A percentile compares a stretch with the other conserved stretches of the same genome.
These are phyloP conservation scores for Silurus glanis DNA, from an alignment of 2,113 vertebrate genomes.

Conservation along the genomic window DNA sequence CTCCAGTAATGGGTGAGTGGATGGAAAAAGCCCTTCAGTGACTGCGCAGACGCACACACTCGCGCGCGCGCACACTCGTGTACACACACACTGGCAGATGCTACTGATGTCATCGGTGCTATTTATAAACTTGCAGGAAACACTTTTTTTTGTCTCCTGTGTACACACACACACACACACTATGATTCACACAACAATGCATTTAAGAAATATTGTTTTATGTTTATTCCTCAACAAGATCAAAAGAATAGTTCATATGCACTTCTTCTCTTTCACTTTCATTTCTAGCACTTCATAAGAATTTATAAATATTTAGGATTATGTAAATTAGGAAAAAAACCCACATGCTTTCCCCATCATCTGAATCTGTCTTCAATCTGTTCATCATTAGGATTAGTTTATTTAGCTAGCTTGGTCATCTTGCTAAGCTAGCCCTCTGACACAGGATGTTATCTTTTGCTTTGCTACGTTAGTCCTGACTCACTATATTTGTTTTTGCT, in stretches of 20 bases:
- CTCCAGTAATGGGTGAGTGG: constrained; percentile 22
- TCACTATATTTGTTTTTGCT: neutral
- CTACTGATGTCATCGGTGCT: constrained; percentile 35
- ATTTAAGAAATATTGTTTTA: neutral
- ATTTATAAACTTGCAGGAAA: constrained; percentile 56
- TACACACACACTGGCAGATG: constrained; percentile 16
- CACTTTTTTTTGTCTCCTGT: neutral
- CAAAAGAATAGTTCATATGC: neutral
- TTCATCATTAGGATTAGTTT: neutral
- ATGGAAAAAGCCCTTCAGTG: constrained; percentile 28
- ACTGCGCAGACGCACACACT: neutral
- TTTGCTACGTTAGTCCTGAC: neutral
- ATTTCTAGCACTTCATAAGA: neutral
- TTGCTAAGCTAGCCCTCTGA: neutral
- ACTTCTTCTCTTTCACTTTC: neutral
- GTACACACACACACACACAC: constrained; percentile 11
- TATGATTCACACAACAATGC: neutral
- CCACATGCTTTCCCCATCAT: neutral
- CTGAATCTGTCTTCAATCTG: neutral
- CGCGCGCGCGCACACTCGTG: constrained; percentile 19
- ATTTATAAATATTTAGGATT: neutral
- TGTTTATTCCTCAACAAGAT: neutral
- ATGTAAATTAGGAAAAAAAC: neutral
- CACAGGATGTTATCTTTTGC: neutral
- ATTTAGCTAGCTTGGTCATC: neutral